Base-by-base conservation (phyloP, 2,113 vertebrate species). In the Oenanthe melanoleuca region DNA sequence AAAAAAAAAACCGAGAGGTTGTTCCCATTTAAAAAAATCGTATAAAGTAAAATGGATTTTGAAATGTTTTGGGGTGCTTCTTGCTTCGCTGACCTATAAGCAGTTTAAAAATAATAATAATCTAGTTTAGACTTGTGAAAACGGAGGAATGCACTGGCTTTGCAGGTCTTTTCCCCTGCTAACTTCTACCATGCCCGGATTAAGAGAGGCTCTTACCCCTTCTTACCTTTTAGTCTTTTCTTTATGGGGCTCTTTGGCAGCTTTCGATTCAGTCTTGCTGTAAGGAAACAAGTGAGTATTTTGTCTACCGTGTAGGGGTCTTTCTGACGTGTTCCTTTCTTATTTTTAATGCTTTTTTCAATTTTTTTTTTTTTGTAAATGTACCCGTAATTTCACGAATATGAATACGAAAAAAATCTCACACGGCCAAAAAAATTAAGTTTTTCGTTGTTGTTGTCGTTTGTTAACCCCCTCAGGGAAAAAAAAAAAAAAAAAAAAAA, bases 331-430 rank as follows among this genome's bases (percentile, higher is more conserved):
- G 94, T 96, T 97, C 95, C 94, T 96, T 94, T 80, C 92, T 95
- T 89, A 87, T 57, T 78, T 82, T 71, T 91, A 96, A 94, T 78
- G 95, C 78, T 81, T 95, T 90, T 93, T 72, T 37, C 34, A 11
- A 45, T 37, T 86, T 18, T 21, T 34, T 28, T 82, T 77, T 80
- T 73, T 91, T 84, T 89, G 11, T 79, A 96, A 97, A 95, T 97
- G 97, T 98, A 98, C 98, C 98, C 98, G 98, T 98, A 98, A 98
- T 97, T 96, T 97, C 94, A 97, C 93, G 88, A 97, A 93, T 95
- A 91, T 97, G 84, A 97, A 97, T 96, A 90, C 80, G 95, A 96
- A 97, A 96, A 92, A 94, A 97, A 97, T 96, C 95, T 97, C 95
- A 96, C 95, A 88, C 96, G 97, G 97, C 97, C 78, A 88, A 96